Percentiles rank a stretch among this genome's conserved stretches.
These are phyloP conservation scores for Chloroclysta siterata DNA, from an alignment of 2,888 invertebrate genomes.

Conservation along the genomic window DNA sequence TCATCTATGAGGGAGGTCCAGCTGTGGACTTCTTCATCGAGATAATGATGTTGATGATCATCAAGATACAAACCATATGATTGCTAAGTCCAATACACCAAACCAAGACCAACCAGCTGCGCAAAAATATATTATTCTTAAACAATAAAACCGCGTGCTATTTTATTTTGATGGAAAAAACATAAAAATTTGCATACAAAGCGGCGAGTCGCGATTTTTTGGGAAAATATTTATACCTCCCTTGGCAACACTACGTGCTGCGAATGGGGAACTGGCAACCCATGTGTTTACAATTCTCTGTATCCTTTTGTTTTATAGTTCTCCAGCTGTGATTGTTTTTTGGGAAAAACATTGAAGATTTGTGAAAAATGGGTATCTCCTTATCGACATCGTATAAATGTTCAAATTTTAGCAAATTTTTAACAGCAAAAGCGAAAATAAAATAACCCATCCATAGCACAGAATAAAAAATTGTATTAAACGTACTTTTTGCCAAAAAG, in stretches of 20 bases:
- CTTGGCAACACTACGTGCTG: slow-evolving; percentile 77
- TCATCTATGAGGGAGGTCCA: too few species aligned
- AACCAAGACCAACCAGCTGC: slow-evolving; percentile 58
- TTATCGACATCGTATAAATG: too few species aligned
- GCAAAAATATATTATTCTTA: slow-evolving; percentile 50
- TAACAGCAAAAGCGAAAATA: too few species aligned
- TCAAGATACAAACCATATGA: too few species aligned
- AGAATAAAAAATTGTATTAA: too few species aligned
- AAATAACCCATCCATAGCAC: too few species aligned
- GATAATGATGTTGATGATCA: not conserved
- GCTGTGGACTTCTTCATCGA: not conserved
- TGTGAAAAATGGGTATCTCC: not conserved
- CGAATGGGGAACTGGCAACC: slow-evolving; percentile 62
- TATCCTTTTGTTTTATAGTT: slow-evolving; percentile 50
- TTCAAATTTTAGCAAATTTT: too few species aligned
- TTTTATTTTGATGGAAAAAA: slow-evolving; percentile 64
- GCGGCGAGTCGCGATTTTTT: slow-evolving; percentile 69
- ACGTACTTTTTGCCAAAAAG: too few species aligned
- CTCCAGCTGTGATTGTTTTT: slow-evolving; percentile 46
- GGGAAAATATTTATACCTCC: slow-evolving; percentile 77
- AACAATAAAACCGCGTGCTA: slow-evolving; percentile 70
- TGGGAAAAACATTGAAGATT: too few species aligned
- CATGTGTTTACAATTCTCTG: slow-evolving; percentile 58
- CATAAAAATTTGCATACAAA: slow-evolving; percentile 80
- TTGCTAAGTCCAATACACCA: too few species aligned